Conservation (phyloP, 2,113 vertebrate species). For the Percina caprodes region DNA sequence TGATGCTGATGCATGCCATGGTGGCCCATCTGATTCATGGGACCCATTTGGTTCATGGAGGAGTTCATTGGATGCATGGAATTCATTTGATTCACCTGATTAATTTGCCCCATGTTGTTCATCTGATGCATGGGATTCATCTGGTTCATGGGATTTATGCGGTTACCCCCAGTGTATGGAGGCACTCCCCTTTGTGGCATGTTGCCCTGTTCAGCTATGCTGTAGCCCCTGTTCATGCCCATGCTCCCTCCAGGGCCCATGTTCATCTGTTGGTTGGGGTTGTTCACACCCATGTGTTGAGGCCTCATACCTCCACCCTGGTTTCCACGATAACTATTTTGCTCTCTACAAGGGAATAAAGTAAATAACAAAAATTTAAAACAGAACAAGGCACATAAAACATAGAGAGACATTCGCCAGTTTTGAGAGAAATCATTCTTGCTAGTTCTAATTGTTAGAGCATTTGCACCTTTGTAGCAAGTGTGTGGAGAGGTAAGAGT, state of each 20-base stretch:
- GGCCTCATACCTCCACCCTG: slow-evolving; percentile 87
- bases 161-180: slow-evolving; percentile 71
- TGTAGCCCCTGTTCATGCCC: slow-evolving; percentile 82
- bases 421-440: neutral
- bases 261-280: slow-evolving; percentile 86
- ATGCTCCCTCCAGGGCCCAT: slow-evolving; percentile 86
- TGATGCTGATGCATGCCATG: slow-evolving; percentile 73
- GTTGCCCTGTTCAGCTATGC: slow-evolving; percentile 80
- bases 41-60: slow-evolving; percentile 52
- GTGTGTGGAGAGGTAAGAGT: slow-evolving; percentile 94
- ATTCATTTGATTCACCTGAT: slow-evolving; percentile 55
- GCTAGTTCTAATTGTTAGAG: neutral
- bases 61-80: slow-evolving; percentile 55
- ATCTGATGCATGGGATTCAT: slow-evolving; percentile 68
- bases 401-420: neutral
- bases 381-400: neutral
- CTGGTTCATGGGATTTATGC: slow-evolving; percentile 70
- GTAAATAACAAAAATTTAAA: neutral
- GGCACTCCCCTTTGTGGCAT: slow-evolving; percentile 79
- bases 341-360: slow-evolving; percentile 84
- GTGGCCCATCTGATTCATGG: slow-evolving; percentile 75
- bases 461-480: slow-evolving; percentile 91
- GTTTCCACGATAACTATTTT: slow-evolving; percentile 91
- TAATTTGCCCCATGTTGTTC: slow-evolving; percentile 65
- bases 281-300: slow-evolving; percentile 83